Evolutionary conservation across 1,140 invertebrate genomes (phyloP).

Genomic region (Bradynema listronoti): DNA sequence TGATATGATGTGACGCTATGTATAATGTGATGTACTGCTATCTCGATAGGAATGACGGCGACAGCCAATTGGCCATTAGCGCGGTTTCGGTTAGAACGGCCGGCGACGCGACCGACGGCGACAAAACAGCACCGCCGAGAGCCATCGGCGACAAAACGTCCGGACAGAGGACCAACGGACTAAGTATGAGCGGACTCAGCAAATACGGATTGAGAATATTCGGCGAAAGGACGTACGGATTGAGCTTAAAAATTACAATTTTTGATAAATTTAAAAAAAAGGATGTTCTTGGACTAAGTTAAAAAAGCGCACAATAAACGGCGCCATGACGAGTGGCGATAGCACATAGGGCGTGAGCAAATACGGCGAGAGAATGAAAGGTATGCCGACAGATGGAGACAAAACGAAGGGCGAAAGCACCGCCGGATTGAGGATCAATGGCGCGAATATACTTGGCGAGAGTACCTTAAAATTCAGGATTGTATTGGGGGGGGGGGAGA

Average conservation of each 20-base stretch:
- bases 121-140: background rate
- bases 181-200: conserved; percentile 1
- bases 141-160: background rate
- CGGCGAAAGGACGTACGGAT: conserved; percentile 47
- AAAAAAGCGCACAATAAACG: conserved; percentile 45
- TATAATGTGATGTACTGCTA: too few species aligned
- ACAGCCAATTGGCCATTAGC: conserved; percentile 18
- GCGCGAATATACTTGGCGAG: conserved; percentile 49
- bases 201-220: conserved; percentile 45
- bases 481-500: too few species aligned
- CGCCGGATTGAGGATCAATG: conserved; percentile 42
- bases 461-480: conserved; percentile 13
- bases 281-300: background rate
- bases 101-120: conserved; percentile 23
- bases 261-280: conserved; percentile 2
- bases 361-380: background rate
- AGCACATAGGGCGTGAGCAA: conserved; percentile 34
- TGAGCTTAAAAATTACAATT: conserved; percentile 14
- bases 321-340: conserved; percentile 44
- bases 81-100: conserved; percentile 33
- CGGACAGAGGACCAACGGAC: background rate
- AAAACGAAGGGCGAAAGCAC: background rate
- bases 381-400: background rate
- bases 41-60: conserved; percentile 1
- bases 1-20: too few species aligned